phyloP scores from a whole-genome alignment of 2,113 vertebrate genomes.

The Oncorhynchus keta region DNA sequence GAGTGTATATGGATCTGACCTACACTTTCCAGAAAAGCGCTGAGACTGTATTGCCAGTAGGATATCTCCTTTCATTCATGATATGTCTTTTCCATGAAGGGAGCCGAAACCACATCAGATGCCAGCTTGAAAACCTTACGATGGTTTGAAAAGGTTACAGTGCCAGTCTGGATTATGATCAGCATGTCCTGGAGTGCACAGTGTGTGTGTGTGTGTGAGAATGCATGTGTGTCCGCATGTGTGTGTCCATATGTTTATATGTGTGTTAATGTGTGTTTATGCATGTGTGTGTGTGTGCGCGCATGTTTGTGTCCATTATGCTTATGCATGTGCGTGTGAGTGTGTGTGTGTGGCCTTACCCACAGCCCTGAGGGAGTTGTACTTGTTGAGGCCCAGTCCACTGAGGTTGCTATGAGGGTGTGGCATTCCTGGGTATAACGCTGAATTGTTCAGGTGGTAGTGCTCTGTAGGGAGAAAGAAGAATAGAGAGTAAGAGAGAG shows the following conservation, averaged over 20 bases:
- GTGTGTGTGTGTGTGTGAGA: not conserved
- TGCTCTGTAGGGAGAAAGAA: conserved; percentile 61
- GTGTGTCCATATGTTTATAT: not conserved
- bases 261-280: not conserved
- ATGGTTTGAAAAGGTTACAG: not conserved
- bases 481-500: conserved; percentile 10
- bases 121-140: not conserved
- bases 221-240: not conserved
- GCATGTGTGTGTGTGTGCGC: not conserved
- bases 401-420: conserved; percentile 71
- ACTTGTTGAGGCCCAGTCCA: conserved; percentile 70
- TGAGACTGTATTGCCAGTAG: not conserved
- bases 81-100: conserved; percentile 13
- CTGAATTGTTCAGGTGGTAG: conserved; percentile 72
- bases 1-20: no score
- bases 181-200: conserved; percentile 1
- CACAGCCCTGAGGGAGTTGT: conserved; percentile 74
- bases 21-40: not conserved
- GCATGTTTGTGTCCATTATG: not conserved
- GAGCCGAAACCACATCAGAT: not conserved
- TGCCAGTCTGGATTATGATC: not conserved
- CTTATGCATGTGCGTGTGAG: not conserved
- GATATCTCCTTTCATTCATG: conserved; percentile 37
- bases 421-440: conserved; percentile 59
- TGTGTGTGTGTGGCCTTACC: conserved; percentile 63